Base-by-base conservation (phyloP, 2,888 invertebrate genomes). In the Metalampra italica region DNA sequence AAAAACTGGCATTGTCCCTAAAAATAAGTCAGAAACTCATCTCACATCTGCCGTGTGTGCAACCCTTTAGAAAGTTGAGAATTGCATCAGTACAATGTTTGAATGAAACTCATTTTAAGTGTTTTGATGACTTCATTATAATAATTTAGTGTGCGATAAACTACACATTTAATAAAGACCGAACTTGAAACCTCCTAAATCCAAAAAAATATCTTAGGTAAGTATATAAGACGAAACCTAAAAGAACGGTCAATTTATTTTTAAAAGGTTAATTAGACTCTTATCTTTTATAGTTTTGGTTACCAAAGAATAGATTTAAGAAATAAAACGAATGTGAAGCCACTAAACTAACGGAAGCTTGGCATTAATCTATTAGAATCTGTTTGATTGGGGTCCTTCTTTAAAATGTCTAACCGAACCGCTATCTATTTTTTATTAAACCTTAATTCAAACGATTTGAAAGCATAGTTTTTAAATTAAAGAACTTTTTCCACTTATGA, bases 321-420 rank as follows among this genome's bases (percentile, higher is more conserved):
- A 29, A 29, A 29, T 11, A 42, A 7, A 29, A 29, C 38, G 55
- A 57, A 57, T 54, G 54, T 57, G 54, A 59, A 56, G 52, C 56
- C 57, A 52, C n/a, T 57, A 56, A 55, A 49, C 55, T 52, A 61
- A 63, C 68, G 69, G 70, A 68, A 68, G 70, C 59, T 54, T 44
- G 56, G 64, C 22, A 22, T 22, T 61, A 60, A 66, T 64, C 64
- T 67, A 65, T 70, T 68, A 55, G 65, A 65, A 69, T 67, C 59
- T 60, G 60, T 57, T 60, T 64, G 58, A 66, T 68, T 63, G 60
- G 53, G 52, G 54, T 39, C n/a, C 11, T 7, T n/a, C n/a, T n/a
- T n/a, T n/a, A n/a, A n/a, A 22, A 22, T 22, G 22, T 22, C 22
- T 22, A 22, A 22, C 22, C 22, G 22, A 22, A 22, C 22, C 22